Conservation (phyloP, 2,797 vertebrate genomes). For the Myotis daubentonii region DNA sequence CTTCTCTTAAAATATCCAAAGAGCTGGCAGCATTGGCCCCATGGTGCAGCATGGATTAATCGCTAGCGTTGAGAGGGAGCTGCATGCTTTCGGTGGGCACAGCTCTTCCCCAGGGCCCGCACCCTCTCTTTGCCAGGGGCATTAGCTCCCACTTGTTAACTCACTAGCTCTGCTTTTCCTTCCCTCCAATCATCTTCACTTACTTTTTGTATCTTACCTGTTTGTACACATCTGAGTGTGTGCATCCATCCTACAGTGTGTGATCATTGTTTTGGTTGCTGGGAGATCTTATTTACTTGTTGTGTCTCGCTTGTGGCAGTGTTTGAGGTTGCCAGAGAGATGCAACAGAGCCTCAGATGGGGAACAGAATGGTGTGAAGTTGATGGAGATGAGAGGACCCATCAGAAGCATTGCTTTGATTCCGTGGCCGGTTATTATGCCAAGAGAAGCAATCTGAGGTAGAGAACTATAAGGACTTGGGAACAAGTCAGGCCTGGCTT, state of each 20-base stretch:
- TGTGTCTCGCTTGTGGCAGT: not conserved
- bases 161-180: not conserved
- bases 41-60: not conserved
- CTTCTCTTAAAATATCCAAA: not conserved
- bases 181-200: not conserved
- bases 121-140: fast-evolving
- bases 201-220: not conserved
- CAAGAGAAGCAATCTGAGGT: not conserved
- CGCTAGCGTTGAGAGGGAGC: not conserved
- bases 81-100: too few species aligned
- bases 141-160: not conserved
- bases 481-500: not conserved
- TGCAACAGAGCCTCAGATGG: not conserved
- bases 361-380: not conserved
- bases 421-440: not conserved
- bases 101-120: fast-evolving
- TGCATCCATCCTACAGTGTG: not conserved
- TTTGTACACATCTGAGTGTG: not conserved
- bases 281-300: not conserved
- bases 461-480: not conserved
- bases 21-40: not conserved
- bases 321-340: not conserved
- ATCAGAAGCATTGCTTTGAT: not conserved
- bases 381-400: not conserved
- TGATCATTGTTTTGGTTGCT: not conserved